These are phyloP conservation scores for Seira musarum DNA, from an alignment of 2,888 invertebrate genomes.

Conservation along the genomic window DNA sequence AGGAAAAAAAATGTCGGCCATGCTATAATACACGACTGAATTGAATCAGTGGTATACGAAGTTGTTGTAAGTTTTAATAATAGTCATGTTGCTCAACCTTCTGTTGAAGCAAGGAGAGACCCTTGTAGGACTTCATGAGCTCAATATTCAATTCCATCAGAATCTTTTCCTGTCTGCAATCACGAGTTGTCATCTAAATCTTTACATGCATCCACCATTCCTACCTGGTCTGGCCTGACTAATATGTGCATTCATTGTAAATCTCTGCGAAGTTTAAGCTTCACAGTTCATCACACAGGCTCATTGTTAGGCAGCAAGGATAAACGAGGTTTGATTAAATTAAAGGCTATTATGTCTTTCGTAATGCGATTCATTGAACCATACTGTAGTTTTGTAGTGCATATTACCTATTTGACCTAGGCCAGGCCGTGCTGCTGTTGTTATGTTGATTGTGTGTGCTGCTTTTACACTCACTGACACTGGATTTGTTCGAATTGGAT, in stretches of 20 bases:
- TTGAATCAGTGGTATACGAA: too few relatives aligned
- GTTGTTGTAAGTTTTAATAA: too few relatives aligned
- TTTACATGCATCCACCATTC: too few relatives aligned
- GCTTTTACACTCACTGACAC: too few relatives aligned
- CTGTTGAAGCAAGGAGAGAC: not conserved
- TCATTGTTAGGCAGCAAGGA: too few relatives aligned
- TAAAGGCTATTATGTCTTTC: conserved; percentile 23
- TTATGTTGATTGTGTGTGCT: too few relatives aligned
- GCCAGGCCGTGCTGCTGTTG: not conserved
- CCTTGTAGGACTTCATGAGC: not conserved
- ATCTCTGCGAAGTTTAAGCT: not conserved
- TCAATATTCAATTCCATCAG: not conserved
- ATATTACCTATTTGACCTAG: not conserved
- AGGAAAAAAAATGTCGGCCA: too few relatives aligned
- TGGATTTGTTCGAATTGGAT: too few relatives aligned
- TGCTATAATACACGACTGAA: too few relatives aligned
- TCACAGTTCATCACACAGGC: not conserved
- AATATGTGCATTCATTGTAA: not conserved
- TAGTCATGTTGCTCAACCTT: too few relatives aligned
- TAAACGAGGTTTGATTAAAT: conserved; percentile 17
- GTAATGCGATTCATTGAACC: conserved; percentile 23
- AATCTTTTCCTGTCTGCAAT: not conserved
- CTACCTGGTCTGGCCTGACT: too few relatives aligned
- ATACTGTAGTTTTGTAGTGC: not conserved
- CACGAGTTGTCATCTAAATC: not conserved